Percentiles rank a stretch among this genome's conserved stretches.
phyloP scores from a whole-genome alignment of 2,113 vertebrate genomes.

The Butorides virescens region DNA sequence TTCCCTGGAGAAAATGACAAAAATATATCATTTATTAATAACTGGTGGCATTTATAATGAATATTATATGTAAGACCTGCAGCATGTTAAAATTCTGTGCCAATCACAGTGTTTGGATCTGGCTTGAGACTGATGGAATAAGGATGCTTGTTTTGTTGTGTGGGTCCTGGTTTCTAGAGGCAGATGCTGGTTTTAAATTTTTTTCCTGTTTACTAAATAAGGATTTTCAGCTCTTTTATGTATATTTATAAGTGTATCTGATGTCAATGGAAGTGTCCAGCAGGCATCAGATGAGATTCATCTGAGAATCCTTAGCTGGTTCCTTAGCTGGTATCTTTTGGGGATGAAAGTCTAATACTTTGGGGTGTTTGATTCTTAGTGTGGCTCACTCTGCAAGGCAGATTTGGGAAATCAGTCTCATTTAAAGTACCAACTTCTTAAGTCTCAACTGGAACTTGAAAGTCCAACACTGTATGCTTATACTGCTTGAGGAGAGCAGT shows the following conservation, averaged over 20 bases:
- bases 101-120: neutral
- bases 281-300: neutral
- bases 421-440: neutral
- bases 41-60: neutral
- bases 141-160: neutral
- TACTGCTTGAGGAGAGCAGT: neutral
- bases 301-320: neutral
- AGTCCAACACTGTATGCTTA: neutral
- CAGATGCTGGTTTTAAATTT: neutral
- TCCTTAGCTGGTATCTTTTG: neutral
- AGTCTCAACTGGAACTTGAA: neutral
- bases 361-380: neutral
- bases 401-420: neutral
- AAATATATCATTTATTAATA: neutral
- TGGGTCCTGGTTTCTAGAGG: neutral
- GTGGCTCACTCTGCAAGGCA: neutral
- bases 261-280: neutral
- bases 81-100: neutral
- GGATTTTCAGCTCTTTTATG: neutral
- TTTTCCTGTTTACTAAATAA: neutral
- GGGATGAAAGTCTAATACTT: neutral
- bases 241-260: neutral
- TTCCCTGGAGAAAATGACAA: neutral
- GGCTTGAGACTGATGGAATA: neutral
- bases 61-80: neutral